Percentiles rank a stretch among this genome's conserved stretches.
phyloP scores from a whole-genome alignment of 2,888 invertebrate species.

The Griposia aprilina region DNA sequence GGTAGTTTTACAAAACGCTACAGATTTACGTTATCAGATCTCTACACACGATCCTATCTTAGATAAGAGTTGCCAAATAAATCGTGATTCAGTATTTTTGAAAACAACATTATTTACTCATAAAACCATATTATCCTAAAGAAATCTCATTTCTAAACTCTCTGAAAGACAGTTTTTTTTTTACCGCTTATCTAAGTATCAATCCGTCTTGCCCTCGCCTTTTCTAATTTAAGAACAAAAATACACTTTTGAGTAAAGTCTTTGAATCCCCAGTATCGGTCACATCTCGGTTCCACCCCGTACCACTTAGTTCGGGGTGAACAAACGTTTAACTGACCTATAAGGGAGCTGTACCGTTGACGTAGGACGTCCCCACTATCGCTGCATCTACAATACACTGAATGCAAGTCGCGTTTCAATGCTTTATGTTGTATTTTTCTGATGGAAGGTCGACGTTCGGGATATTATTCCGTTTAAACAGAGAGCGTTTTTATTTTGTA shows the following conservation, averaged over 20 bases:
- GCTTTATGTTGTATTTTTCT: constrained; percentile 78
- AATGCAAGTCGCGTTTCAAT: constrained; percentile 80
- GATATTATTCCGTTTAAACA: constrained; percentile 66
- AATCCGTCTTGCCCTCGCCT: background rate
- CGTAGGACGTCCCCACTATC: constrained; percentile 72
- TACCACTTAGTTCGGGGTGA: constrained; percentile 79
- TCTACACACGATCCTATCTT: too few species aligned
- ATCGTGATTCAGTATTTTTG: too few species aligned
- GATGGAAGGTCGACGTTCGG: constrained; percentile 74
- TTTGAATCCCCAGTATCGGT: constrained; percentile 76
- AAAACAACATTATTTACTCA: too few species aligned
- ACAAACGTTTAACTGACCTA: constrained; percentile 86
- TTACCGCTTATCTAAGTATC: background rate
- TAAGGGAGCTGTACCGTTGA: constrained; percentile 73
- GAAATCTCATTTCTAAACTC: background rate
- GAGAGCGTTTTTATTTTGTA: constrained; percentile 39
- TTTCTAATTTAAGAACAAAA: constrained; percentile 75
- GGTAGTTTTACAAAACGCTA: too few species aligned
- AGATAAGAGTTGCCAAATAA: too few species aligned
- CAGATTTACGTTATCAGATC: too few species aligned
- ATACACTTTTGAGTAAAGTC: constrained; percentile 58
- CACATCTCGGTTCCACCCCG: constrained; percentile 74
- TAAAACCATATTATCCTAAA: too few species aligned
- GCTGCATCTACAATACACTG: constrained; percentile 72
- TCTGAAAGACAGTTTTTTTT: constrained; percentile 12